A percentile compares a stretch with the other conserved stretches of the same genome.
These are phyloP conservation scores for Colostygia pectinataria DNA, from an alignment of 2,888 invertebrate genomes.

Conservation along the genomic window DNA sequence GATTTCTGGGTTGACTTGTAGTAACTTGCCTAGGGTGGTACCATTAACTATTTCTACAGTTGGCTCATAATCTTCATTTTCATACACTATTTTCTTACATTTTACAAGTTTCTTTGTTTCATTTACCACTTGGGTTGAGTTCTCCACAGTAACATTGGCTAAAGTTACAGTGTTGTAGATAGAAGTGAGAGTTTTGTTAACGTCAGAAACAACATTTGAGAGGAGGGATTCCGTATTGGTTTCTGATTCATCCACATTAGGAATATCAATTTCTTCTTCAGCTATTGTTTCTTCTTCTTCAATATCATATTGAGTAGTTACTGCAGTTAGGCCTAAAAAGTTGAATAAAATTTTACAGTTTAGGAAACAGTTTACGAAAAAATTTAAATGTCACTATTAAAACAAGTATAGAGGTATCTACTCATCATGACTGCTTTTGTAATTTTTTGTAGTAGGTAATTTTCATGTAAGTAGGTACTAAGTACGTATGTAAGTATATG, in stretches of 20 bases:
- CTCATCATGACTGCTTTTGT: no score
- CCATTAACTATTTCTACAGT: slow-evolving; percentile 87
- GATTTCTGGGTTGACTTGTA: slow-evolving; percentile 85
- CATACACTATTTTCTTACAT: slow-evolving; percentile 68
- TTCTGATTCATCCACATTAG: slow-evolving; percentile 71
- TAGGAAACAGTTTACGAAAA: no score
- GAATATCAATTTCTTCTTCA: slow-evolving; percentile 54
- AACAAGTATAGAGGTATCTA: no score
- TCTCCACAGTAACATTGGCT: slow-evolving; percentile 67
- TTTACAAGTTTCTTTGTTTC: slow-evolving; percentile 73
- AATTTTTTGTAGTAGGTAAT: no score
- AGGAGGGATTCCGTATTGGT: slow-evolving; percentile 59
- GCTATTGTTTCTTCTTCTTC: slow-evolving; percentile 56
- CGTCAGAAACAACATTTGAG: slow-evolving; percentile 72
- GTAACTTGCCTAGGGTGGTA: slow-evolving; percentile 85
- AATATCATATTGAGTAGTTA: slow-evolving; percentile 62
- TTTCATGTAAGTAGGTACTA: no score
- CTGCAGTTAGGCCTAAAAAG: slow-evolving; percentile 48
- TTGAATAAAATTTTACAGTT: neutral
- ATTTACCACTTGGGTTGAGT: slow-evolving; percentile 59
- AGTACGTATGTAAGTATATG: no score
- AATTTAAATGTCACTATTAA: no score
- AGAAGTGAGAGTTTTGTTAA: slow-evolving; percentile 72
- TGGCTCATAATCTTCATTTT: slow-evolving; percentile 62
- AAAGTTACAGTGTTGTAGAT: slow-evolving; percentile 73